Evolutionary conservation across 2,888 invertebrate genomes (phyloP).

Genomic region (Drosophila vallismaia): DNA sequence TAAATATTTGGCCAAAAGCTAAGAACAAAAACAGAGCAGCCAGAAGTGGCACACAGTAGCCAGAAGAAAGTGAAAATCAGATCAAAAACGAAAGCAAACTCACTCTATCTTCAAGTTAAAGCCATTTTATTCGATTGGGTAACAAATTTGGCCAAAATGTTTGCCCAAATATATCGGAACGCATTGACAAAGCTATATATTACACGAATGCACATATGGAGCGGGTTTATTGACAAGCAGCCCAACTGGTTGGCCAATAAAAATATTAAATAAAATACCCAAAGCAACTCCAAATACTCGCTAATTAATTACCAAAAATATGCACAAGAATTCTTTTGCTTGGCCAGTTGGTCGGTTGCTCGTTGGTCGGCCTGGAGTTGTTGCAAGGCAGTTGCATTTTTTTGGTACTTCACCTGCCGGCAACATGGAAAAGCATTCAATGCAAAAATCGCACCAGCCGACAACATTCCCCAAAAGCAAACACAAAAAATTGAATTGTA

Average conservation of each 20-base stretch:
- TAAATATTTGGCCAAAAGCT: slow-evolving; percentile 3
- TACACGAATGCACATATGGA: slow-evolving; percentile 21
- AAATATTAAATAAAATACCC: slow-evolving; percentile 43
- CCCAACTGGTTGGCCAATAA: slow-evolving; percentile 64
- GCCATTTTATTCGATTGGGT: slow-evolving; percentile 15
- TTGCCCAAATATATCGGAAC: slow-evolving; percentile 32
- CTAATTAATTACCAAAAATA: slow-evolving; percentile 77
- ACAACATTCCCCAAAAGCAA: slow-evolving; percentile 65
- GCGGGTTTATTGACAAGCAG: slow-evolving; percentile 56
- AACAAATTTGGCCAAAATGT: slow-evolving; percentile 6
- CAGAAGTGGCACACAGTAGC: slow-evolving; percentile 3
- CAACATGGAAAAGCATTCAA: slow-evolving; percentile 71
- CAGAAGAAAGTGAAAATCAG: slow-evolving; percentile 16
- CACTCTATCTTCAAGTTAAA: neutral
- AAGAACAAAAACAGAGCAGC: slow-evolving; percentile 3
- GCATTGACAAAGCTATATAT: slow-evolving; percentile 31
- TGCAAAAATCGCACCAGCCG: slow-evolving; percentile 61
- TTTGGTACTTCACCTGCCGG: slow-evolving; percentile 67
- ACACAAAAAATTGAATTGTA: slow-evolving; percentile 66
- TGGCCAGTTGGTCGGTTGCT: slow-evolving; percentile 49
- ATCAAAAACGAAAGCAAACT: slow-evolving; percentile 8
- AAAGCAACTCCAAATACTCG: slow-evolving; percentile 42
- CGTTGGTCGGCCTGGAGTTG: slow-evolving; percentile 7
- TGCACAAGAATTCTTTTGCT: slow-evolving; percentile 58
- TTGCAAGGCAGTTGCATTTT: slow-evolving; percentile 36